Conservation (phyloP, 2,113 vertebrate species). For the Jacana jacana region DNA sequence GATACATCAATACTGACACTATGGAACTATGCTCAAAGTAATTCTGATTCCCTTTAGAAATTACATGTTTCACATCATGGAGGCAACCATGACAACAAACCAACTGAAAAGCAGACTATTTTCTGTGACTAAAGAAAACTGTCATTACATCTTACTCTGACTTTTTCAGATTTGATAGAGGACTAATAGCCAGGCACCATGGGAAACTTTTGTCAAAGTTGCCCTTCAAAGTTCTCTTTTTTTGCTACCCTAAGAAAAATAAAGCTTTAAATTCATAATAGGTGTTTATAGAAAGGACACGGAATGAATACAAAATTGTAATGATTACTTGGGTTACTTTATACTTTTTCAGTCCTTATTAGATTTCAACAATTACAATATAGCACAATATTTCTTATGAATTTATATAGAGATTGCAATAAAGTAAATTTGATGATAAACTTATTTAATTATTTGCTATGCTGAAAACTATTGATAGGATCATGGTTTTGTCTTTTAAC, state of each 20-base stretch:
- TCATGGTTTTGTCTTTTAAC: background rate
- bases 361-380: background rate
- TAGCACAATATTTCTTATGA: background rate
- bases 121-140: background rate
- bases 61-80: background rate
- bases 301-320: background rate
- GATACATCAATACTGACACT: background rate
- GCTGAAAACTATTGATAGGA: background rate
- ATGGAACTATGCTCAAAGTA: background rate
- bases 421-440: background rate
- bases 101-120: background rate
- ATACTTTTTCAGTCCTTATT: background rate
- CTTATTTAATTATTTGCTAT: background rate
- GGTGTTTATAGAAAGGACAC: background rate
- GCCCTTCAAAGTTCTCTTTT: background rate
- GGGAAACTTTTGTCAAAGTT: background rate
- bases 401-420: background rate
- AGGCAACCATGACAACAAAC: constrained; percentile 30
- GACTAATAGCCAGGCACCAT: background rate
- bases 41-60: constrained; percentile 16
- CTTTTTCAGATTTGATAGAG: background rate
- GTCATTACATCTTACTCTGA: background rate
- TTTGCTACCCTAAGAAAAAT: background rate
- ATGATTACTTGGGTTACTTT: background rate
- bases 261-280: background rate